Percentiles rank a stretch among this genome's conserved stretches.
Evolutionary conservation across 2,797 vertebrate species (phyloP).

Genomic region (Schizopygopsis pylzovi): DNA sequence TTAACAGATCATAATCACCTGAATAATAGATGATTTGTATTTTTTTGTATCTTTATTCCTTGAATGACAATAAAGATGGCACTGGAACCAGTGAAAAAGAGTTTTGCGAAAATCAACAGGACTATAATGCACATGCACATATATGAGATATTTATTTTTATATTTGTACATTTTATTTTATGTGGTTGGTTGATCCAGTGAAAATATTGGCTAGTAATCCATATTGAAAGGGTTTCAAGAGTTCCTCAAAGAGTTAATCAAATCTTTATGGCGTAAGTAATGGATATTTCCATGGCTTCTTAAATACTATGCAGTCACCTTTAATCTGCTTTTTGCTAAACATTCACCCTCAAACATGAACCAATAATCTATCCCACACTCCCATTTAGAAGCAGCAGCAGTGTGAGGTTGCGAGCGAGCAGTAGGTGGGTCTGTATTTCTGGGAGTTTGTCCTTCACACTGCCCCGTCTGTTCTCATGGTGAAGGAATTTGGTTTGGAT

Average conservation of each 20-base stretch:
- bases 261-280: slow-evolving; percentile 15
- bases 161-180: background rate
- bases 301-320: slow-evolving; percentile 3
- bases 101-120: background rate
- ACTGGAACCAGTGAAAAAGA: background rate
- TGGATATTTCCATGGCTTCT: background rate
- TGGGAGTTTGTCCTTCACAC: slow-evolving; percentile 41
- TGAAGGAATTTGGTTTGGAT: slow-evolving; percentile 38
- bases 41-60: background rate
- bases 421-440: slow-evolving; percentile 32
- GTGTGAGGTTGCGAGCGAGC: background rate
- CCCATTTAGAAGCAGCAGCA: background rate
- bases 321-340: background rate
- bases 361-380: background rate
- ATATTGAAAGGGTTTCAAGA: slow-evolving; percentile 7
- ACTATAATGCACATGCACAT: background rate
- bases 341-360: background rate
- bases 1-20: slow-evolving; percentile 3
- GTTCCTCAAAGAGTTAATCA: slow-evolving; percentile 11
- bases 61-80: background rate
- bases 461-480: slow-evolving; percentile 46
- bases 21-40: background rate
- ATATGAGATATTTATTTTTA: background rate
- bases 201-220: background rate
- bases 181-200: background rate